Conservation (phyloP, 1,140 invertebrate genomes). For the Orussus abietinus region DNA sequence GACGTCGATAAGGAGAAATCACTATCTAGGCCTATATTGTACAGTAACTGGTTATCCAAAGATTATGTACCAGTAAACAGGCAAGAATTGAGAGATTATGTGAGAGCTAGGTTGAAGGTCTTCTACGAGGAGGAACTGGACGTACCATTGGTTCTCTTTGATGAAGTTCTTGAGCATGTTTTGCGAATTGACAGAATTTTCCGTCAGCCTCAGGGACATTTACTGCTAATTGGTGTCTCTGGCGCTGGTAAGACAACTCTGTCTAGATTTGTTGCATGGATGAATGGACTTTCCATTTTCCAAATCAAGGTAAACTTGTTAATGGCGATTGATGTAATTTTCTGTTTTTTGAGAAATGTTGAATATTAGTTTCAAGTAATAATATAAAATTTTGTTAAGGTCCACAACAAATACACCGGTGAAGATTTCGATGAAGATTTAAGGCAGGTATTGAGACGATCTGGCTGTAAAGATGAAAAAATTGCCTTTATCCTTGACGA, state of each 20-base stretch:
- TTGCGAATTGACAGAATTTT: conserved; percentile 98
- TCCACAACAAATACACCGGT: conserved; percentile 98
- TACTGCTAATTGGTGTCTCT: conserved; percentile 94
- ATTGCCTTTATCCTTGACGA: conserved; percentile 99
- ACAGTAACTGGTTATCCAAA: conserved; percentile 98
- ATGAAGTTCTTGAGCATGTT: conserved; percentile 98
- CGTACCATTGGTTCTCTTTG: conserved; percentile 95
- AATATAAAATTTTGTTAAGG: conserved; percentile 57
- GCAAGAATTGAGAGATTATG: conserved; percentile 93
- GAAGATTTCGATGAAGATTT: conserved; percentile 99
- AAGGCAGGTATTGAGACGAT: conserved; percentile 84
- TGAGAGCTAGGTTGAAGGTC: conserved; percentile 94
- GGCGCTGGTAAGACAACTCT: conserved; percentile 99
- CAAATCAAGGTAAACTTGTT: conserved; percentile 77
- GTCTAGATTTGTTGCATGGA: conserved; percentile 98
- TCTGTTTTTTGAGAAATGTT: no score
- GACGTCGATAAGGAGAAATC: conserved; percentile 83
- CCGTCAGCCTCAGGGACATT: conserved; percentile 96
- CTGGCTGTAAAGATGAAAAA: conserved; percentile 98
- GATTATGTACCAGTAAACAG: conserved; percentile 96
- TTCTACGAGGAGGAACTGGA: conserved; percentile 99
- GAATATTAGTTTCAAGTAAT: no score
- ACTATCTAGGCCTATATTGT: conserved; percentile 87
- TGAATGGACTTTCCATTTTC: conserved; percentile 98
- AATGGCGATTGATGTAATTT: conserved; percentile 3